Evolutionary conservation across 2,888 invertebrate species (phyloP), one percentile per base, ranked within the genome.

Genomic region (Abscondita cerata): DNA sequence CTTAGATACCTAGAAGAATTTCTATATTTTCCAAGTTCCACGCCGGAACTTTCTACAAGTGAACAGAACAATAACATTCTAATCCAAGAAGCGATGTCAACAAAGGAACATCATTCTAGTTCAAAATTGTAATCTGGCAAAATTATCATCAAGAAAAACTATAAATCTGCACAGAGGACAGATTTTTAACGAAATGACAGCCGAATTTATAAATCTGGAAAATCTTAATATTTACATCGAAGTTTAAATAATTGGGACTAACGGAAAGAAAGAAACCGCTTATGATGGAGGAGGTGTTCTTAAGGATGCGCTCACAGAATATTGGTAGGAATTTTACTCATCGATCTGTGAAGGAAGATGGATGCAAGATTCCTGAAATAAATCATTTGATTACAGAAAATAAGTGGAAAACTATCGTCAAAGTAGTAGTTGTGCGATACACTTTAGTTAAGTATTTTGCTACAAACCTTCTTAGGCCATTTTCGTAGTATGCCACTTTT

Each of bases 221-320:
- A 53, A 41, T 53, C 19, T 41, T 2, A 20, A 53, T 40, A 53
- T 19, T 13, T 40, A n/a, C 11, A 53, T 53, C 59, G 51, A 60
- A 64, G 40, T 62, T 15, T 31, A 64, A 54, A 64, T 64, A 3
- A 53, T 64, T 19, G 61, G 57, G n/a, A 34, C 52, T 12, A 62
- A 62, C 58, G 58, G 64, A 4, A 18, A 9, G 16, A 62, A 58
- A 31, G 61, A 65, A 52, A 25, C 36, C 38, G 65, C 55, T 15
- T 52, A 44, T 47, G 62, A 62, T 52, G 59, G 55, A 40, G 65
- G 65, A 20, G 65, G 65, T 25, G 65, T 65, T 36, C 58, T 65
- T 20, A 58, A 36, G 52, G 62, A 65, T 59, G 65, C 62, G 1
- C 59, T 65, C 11, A 55, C 62, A 20, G 62, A 65, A 53, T 65